phyloP scores from a whole-genome alignment of 2,113 vertebrate species.

The Chiloscyllium plagiosum region DNA sequence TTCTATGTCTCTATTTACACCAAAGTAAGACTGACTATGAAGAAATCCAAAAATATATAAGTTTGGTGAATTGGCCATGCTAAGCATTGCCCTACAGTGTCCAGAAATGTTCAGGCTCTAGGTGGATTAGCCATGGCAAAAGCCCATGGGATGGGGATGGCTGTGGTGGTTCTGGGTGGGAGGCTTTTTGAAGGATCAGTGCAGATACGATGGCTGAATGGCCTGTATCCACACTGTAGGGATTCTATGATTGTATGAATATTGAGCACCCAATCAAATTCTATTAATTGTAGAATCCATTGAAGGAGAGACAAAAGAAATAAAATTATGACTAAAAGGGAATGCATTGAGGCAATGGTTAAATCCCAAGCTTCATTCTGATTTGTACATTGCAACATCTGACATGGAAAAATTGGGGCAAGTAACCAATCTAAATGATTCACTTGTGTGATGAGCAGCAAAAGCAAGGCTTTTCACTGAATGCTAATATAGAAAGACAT shows the following conservation, averaged over 20 bases:
- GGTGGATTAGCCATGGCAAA: no score
- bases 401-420: background rate
- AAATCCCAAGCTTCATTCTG: background rate
- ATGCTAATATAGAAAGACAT: background rate
- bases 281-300: background rate
- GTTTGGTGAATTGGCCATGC: no score
- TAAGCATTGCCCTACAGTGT: no score
- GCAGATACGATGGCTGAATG: no score
- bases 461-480: background rate
- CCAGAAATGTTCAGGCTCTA: no score
- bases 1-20: background rate
- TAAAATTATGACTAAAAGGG: background rate
- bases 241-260: no score
- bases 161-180: no score
- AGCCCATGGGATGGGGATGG: no score
- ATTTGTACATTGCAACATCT: background rate
- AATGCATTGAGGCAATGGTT: background rate
- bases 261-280: background rate
- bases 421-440: background rate
- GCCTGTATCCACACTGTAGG: no score
- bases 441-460: background rate
- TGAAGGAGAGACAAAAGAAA: background rate
- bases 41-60: background rate
- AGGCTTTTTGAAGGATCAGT: no score
- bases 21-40: background rate